Evolutionary conservation across 2,888 invertebrate genomes (phyloP), one percentile per base, ranked within the genome.

Genomic region (Calameuta filiformis): DNA sequence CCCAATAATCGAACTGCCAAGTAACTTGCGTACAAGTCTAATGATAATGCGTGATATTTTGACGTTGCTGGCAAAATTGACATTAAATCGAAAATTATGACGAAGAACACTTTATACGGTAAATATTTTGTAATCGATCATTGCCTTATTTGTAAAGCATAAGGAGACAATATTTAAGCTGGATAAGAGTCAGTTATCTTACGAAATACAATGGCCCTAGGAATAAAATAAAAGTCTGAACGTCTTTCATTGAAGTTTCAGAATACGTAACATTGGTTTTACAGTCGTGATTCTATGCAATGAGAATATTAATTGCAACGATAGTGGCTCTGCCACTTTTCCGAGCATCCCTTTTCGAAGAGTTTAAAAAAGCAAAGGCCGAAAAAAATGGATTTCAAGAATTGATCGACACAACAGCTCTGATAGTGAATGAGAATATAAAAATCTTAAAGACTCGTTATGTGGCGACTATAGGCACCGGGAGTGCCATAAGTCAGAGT

Each of bases 391-490:
- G 3, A 76, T 76, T 73, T 30, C 30, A 68, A 35, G 73, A 77
- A 34, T 33, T 77, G 77, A 74, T 76, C 30, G 73, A 73, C 71
- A n/a, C 69, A 12, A 76, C 73, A 35, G 35, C 37, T 33, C 4
- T 35, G 30, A 31, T 76, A 35, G 71, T 76, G 68, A 77, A 73
- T 30, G 35, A 73, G 56, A 73, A 77, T 73, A 34, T 31, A 15
- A 73, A 31, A n/a, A 34, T 15, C 12, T 75, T 68, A 68, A 75
- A 34, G n/a, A 56, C 75, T 23, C 56, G n/a, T 11, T 68, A 34
- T 33, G 75, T 68, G 31, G 68, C 75, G 33, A 68, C 12, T 56
- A 68, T 75, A 12, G 33, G 23, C 23, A 23, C 35, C 12, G 68
- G 15, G 3, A 76, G 30, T 73, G 35, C 12, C 69, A 30, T 76